Conservation (phyloP, 1,140 invertebrate species). For the Drosophila hydei region DNA sequence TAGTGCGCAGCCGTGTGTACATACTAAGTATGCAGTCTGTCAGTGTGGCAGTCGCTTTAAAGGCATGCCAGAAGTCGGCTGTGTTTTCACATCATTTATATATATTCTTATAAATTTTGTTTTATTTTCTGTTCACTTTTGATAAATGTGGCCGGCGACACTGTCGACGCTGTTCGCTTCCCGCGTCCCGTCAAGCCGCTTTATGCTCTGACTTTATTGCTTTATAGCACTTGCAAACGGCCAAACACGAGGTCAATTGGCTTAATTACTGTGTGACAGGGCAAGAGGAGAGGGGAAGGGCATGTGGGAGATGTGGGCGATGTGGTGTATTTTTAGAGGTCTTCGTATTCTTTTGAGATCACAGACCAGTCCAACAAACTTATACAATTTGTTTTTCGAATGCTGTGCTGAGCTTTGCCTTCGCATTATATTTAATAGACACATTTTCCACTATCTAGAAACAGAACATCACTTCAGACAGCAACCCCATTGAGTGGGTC, state of each 20-base stretch:
- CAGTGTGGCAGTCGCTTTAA: conserved; percentile 41
- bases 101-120: conserved; percentile 48
- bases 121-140: conserved; percentile 48
- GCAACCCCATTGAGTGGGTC: not conserved
- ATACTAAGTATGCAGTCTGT: conserved; percentile 3
- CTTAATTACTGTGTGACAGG: conserved; percentile 80
- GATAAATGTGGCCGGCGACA: conserved; percentile 55
- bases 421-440: conserved; percentile 20
- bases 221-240: conserved; percentile 57
- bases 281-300: conserved; percentile 21
- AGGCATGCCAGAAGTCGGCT: conserved; percentile 19
- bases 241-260: conserved; percentile 73
- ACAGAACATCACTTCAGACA: conserved; percentile 14
- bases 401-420: conserved; percentile 5
- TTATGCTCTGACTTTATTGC: conserved; percentile 34
- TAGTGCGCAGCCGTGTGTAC: conserved; percentile 53
- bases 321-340: conserved; percentile 7
- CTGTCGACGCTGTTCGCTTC: not conserved
- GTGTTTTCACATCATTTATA: conserved; percentile 55
- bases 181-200: conserved; percentile 11
- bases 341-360: conserved; percentile 11
- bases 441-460: conserved; percentile 22
- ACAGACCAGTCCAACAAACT: not conserved
- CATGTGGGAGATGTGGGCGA: not conserved
- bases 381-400: not conserved